Conservation (phyloP, 2,888 invertebrate species). For the Phortica okadai region DNA sequence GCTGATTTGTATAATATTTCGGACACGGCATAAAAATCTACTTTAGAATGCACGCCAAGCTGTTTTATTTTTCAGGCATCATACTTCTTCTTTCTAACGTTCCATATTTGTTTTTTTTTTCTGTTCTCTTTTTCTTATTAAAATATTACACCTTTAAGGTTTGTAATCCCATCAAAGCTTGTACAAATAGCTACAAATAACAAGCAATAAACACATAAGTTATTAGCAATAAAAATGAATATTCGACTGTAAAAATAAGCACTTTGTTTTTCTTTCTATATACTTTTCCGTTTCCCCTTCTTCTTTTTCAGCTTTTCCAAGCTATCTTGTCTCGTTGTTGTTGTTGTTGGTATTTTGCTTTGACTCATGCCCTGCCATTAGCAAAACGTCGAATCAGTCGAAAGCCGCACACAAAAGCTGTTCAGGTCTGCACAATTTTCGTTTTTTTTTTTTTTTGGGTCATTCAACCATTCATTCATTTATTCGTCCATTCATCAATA, state of each 20-base stretch:
- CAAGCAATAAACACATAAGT: constrained; percentile 24
- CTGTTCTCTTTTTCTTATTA: not conserved
- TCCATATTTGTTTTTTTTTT: too few relatives aligned
- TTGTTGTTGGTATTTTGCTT: too few relatives aligned
- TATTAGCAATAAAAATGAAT: constrained; percentile 29
- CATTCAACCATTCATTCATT: constrained; percentile 5
- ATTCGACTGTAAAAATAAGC: constrained; percentile 18
- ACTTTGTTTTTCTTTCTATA: not conserved
- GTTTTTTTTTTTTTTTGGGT: not conserved
- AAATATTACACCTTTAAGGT: constrained; percentile 1
- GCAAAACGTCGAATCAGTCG: not conserved
- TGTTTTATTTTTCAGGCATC: too few relatives aligned
- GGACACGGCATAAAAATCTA: not conserved
- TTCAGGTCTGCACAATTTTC: too few relatives aligned
- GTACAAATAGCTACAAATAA: constrained; percentile 9
- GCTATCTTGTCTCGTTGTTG: too few relatives aligned
- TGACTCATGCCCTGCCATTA: not conserved
- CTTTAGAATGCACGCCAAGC: not conserved
- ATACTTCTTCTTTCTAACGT: too few relatives aligned
- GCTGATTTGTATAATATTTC: not conserved
- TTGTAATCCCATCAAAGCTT: not conserved
- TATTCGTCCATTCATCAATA: constrained; percentile 15
- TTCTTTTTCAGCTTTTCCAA: too few relatives aligned
- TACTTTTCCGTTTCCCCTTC: too few relatives aligned
- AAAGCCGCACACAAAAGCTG: too few relatives aligned